A percentile compares a stretch with the other conserved stretches of the same genome.
These are phyloP conservation scores for Morpho helenor DNA, from an alignment of 2,888 invertebrate genomes.

Conservation along the genomic window DNA sequence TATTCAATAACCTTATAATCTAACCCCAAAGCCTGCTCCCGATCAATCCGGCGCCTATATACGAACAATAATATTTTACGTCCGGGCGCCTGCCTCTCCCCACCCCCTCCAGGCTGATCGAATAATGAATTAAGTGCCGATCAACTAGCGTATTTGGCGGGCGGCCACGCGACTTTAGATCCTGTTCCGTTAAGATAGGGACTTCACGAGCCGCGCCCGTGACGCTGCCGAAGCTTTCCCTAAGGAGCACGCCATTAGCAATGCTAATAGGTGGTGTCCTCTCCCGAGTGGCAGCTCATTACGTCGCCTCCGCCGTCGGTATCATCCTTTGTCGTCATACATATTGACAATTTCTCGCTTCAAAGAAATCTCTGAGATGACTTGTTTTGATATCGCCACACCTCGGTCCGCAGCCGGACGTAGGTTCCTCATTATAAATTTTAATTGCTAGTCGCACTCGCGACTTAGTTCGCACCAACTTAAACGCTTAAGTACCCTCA, in stretches of 20 bases:
- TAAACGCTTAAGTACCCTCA: no score
- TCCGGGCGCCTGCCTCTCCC: slow-evolving; percentile 35
- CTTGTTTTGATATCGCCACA: slow-evolving; percentile 16
- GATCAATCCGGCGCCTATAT: slow-evolving; percentile 25
- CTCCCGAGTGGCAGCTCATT: slow-evolving; percentile 62
- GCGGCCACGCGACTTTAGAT: slow-evolving; percentile 16
- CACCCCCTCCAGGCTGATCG: slow-evolving; percentile 34
- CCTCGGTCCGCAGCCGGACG: neutral
- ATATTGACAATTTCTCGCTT: slow-evolving; percentile 17
- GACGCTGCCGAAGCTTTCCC: slow-evolving; percentile 21
- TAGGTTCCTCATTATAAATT: no score
- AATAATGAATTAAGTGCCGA: slow-evolving; percentile 43
- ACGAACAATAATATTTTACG: slow-evolving; percentile 48
- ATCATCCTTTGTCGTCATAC: slow-evolving; percentile 17
- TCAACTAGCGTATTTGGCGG: slow-evolving; percentile 31
- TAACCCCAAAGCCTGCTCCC: slow-evolving; percentile 4
- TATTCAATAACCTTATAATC: neutral
- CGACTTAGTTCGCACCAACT: no score
- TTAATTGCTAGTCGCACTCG: no score
- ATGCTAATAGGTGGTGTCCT: slow-evolving; percentile 63
- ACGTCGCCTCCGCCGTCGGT: slow-evolving; percentile 27
- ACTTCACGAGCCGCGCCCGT: neutral
- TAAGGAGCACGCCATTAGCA: slow-evolving; percentile 56
- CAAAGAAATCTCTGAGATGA: slow-evolving; percentile 16
- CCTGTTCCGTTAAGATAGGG: slow-evolving; percentile 22